These are phyloP conservation scores for Pterocles burchelli DNA, from an alignment of 2,113 vertebrate genomes.

Conservation along the genomic window DNA sequence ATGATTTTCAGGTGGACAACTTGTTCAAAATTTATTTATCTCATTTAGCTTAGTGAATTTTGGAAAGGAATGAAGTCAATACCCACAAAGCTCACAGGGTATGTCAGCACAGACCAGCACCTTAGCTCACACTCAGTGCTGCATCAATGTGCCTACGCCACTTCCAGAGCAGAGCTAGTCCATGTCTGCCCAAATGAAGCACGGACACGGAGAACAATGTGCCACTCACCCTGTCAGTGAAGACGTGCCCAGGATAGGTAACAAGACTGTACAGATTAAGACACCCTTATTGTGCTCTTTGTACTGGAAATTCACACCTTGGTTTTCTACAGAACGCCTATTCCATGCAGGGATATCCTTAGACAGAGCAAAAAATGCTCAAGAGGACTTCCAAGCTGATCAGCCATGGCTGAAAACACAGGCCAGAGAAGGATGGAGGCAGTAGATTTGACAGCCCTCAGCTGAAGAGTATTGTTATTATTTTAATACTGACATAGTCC, in stretches of 20 bases:
- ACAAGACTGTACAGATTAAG: neutral
- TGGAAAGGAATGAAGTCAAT: neutral
- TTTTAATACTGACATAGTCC: neutral
- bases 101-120: neutral
- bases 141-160: rapidly evolving
- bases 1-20: neutral
- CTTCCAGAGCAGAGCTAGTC: neutral
- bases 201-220: neutral
- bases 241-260: neutral
- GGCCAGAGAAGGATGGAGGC: neutral
- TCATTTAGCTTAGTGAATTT: neutral
- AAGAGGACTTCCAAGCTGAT: neutral
- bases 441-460: neutral
- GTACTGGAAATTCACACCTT: neutral
- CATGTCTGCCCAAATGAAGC: neutral
- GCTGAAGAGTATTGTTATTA: neutral
- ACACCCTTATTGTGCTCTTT: neutral
- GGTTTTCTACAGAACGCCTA: neutral
- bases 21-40: neutral
- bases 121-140: neutral
- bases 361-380: rapidly evolving
- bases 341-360: neutral
- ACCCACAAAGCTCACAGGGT: neutral
- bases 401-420: neutral
- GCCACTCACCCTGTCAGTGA: neutral